phyloP scores from a whole-genome alignment of 2,113 vertebrate species.

The Passer domesticus region DNA sequence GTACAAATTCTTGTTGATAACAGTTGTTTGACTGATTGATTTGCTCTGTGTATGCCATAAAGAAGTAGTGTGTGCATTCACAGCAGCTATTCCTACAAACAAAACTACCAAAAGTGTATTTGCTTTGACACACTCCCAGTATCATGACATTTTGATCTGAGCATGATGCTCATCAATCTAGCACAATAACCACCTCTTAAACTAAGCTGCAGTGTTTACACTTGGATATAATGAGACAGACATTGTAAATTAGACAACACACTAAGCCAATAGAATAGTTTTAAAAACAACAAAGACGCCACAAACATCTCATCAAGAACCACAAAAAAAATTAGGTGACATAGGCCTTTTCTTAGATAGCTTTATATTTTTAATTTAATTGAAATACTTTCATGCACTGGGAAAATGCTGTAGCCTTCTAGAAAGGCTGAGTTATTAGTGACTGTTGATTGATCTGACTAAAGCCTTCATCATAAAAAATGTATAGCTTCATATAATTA shows the following conservation, averaged over 20 bases:
- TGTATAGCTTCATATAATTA: conserved; percentile 75
- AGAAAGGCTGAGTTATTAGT: conserved; percentile 67
- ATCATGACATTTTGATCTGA: not conserved
- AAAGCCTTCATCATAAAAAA: conserved; percentile 76
- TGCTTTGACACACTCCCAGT: not conserved
- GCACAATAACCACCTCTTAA: not conserved
- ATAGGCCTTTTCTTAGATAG: conserved; percentile 31
- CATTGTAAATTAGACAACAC: not conserved
- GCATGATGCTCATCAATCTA: not conserved
- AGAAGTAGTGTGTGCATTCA: not conserved
- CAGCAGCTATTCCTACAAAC: not conserved
- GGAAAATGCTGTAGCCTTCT: conserved; percentile 42
- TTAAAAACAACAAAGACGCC: not conserved
- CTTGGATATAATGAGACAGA: not conserved
- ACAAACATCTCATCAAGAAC: not conserved
- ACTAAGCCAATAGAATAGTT: not conserved
- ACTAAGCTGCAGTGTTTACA: not conserved
- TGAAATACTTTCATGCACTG: conserved; percentile 51
- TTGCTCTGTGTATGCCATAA: conserved; percentile 4
- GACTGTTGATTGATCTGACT: conserved; percentile 65
- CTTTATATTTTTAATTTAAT: conserved; percentile 53
- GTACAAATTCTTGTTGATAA: conserved; percentile 26
- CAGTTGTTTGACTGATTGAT: not conserved
- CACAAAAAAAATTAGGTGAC: not conserved
- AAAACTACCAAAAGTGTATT: not conserved